A percentile compares a stretch with the other conserved stretches of the same genome.
phyloP scores from a whole-genome alignment of 2,888 invertebrate genomes.

The Belgica antarctica region DNA sequence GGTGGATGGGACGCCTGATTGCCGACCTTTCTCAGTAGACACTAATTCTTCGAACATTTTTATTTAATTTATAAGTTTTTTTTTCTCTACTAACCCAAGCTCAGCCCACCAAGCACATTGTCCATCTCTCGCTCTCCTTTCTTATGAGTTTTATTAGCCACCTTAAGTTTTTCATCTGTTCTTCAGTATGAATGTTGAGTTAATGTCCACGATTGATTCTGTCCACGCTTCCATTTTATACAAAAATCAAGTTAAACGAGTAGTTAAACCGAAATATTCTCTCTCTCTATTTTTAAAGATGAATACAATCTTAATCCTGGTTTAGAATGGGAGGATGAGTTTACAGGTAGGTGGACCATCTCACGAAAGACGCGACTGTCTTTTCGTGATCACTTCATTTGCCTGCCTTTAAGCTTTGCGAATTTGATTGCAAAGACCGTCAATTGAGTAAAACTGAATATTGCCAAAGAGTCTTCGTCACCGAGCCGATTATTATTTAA shows the following conservation, averaged over 20 bases:
- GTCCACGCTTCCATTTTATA: background rate
- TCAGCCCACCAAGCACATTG: conserved; percentile 11
- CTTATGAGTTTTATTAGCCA: background rate
- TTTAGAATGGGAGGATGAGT: conserved; percentile 99
- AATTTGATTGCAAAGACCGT: conserved; percentile 1
- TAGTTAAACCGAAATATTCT: conserved; percentile 48
- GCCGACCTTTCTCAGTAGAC: conserved; percentile 1
- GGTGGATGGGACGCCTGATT: too few relatives aligned
- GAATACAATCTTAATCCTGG: conserved; percentile 99
- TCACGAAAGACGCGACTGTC: background rate
- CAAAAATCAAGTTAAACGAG: conserved; percentile 40
- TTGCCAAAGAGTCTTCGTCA: conserved; percentile 22
- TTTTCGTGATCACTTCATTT: conserved; percentile 9
- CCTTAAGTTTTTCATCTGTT: conserved; percentile 25
- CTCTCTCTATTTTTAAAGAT: conserved; percentile 74
- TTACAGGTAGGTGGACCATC: conserved; percentile 84
- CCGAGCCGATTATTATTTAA: conserved; percentile 30
- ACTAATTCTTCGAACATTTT: background rate
- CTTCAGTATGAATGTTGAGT: conserved; percentile 17
- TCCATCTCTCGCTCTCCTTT: background rate
- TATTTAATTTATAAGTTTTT: conserved; percentile 8
- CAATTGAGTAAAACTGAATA: conserved; percentile 41
- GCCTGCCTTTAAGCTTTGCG: conserved; percentile 16
- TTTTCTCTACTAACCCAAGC: conserved; percentile 6
- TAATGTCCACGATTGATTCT: too few relatives aligned